Percentiles rank a stretch among this genome's conserved stretches.
These are phyloP conservation scores for Melikaiella ostensackeni DNA, from an alignment of 2,888 invertebrate genomes.

Conservation along the genomic window DNA sequence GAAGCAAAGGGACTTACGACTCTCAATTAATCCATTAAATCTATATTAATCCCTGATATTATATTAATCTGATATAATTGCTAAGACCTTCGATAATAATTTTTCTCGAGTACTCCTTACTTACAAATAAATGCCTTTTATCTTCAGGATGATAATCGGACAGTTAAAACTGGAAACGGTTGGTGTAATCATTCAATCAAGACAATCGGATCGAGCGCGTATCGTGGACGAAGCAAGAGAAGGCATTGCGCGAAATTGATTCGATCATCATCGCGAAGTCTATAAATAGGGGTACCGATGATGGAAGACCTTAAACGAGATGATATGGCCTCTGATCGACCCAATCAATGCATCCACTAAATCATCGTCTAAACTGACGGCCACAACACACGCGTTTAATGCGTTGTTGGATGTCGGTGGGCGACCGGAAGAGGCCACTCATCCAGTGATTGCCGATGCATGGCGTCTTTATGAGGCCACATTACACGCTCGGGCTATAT, in stretches of 20 bases:
- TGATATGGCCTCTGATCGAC: conserved; percentile 76
- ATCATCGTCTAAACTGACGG: conserved; percentile 77
- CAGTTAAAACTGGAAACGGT: not conserved
- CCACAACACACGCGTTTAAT: conserved; percentile 71
- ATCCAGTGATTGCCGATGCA: conserved; percentile 75
- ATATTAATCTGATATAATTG: too few relatives aligned
- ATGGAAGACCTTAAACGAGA: conserved; percentile 75
- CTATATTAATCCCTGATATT: too few relatives aligned
- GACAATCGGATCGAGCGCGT: conserved; percentile 50
- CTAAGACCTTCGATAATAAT: too few relatives aligned
- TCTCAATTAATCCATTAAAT: too few relatives aligned
- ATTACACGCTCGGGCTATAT: conserved; percentile 53
- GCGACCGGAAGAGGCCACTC: conserved; percentile 76
- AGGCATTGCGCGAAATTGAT: conserved; percentile 67
- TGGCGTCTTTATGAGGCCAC: conserved; percentile 71
- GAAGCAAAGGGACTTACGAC: too few relatives aligned
- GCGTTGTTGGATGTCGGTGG: conserved; percentile 67
- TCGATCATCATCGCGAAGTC: conserved; percentile 70
- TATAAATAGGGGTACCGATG: conserved; percentile 76
- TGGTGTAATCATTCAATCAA: not conserved
- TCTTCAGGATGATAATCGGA: not conserved
- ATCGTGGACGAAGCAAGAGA: conserved; percentile 56
- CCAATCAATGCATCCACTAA: conserved; percentile 77
- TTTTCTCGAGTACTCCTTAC: too few relatives aligned
- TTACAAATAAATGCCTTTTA: too few relatives aligned